Conservation (phyloP, 1,140 invertebrate species). For the Whitmania pigra region DNA sequence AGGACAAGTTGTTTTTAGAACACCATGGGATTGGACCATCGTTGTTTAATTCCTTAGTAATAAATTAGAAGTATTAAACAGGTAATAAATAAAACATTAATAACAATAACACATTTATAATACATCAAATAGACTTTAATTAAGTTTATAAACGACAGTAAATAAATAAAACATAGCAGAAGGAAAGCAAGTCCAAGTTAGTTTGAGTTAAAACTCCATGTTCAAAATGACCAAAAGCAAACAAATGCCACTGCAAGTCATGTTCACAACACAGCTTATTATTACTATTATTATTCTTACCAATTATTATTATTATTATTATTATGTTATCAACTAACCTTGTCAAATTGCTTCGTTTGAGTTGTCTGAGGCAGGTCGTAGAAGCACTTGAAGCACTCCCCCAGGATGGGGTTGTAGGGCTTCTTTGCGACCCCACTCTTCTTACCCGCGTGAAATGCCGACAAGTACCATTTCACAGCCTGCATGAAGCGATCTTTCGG, state of each 20-base stretch:
- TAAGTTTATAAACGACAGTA: too few relatives aligned
- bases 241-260: too few relatives aligned
- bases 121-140: too few relatives aligned
- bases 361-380: constrained; percentile 35
- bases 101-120: too few relatives aligned
- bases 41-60: constrained; percentile 28
- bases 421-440: constrained; percentile 65
- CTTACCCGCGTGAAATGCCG: constrained; percentile 67
- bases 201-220: too few relatives aligned
- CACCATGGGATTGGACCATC: constrained; percentile 40
- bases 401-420: constrained; percentile 44
- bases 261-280: too few relatives aligned
- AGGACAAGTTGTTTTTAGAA: constrained; percentile 36
- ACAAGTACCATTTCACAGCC: constrained; percentile 52
- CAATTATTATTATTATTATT: too few relatives aligned
- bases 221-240: too few relatives aligned
- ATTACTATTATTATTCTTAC: too few relatives aligned
- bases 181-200: too few relatives aligned
- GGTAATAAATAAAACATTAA: too few relatives aligned
- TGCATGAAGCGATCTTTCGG: constrained; percentile 82
- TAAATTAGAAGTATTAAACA: background rate
- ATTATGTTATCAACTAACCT: background rate
- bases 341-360: background rate
- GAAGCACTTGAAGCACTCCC: constrained; percentile 42
- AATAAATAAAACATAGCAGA: too few relatives aligned